Evolutionary conservation across 1,140 invertebrate species (phyloP).

Genomic region (Drosophila obscura): DNA sequence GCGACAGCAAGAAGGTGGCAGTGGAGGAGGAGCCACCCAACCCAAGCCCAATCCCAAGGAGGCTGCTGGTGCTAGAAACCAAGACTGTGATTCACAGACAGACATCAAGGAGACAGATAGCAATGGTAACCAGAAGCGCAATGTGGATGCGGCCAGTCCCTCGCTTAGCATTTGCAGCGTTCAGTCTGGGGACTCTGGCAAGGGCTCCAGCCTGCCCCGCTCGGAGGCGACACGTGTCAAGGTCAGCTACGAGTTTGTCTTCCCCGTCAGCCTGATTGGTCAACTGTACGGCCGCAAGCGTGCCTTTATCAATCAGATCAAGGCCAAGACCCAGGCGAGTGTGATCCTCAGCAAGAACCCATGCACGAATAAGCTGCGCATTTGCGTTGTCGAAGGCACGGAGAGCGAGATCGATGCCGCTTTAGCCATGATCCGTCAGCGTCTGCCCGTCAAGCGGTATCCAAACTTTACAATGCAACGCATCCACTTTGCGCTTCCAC

Average conservation of each 20-base stretch:
- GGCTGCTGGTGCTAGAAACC: no score
- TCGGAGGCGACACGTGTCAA: constrained; percentile 76
- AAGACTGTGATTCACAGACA: constrained; percentile 2
- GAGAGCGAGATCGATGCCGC: constrained; percentile 91
- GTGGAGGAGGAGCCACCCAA: background rate
- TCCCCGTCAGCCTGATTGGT: constrained; percentile 92
- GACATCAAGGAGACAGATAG: constrained; percentile 20
- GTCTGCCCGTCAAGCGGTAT: constrained; percentile 91
- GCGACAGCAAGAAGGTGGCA: constrained; percentile 21
- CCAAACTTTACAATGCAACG: constrained; percentile 92
- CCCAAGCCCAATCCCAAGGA: constrained; percentile 12
- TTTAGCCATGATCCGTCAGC: constrained; percentile 91
- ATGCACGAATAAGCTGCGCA: constrained; percentile 88
- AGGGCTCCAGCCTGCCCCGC: constrained; percentile 79
- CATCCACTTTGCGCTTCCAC: constrained; percentile 87
- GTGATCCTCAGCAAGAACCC: constrained; percentile 92
- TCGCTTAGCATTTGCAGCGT: constrained; percentile 81
- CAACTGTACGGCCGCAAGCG: constrained; percentile 94
- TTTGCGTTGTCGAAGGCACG: constrained; percentile 92
- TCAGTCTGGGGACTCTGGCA: constrained; percentile 82
- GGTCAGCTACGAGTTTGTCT: constrained; percentile 89
- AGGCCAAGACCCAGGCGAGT: constrained; percentile 90
- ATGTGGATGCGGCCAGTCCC: constrained; percentile 78
- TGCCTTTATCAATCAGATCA: constrained; percentile 91
- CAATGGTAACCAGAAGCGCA: constrained; percentile 71